Evolutionary conservation across 2,888 invertebrate genomes (phyloP).

Genomic region (Electrophaes corylata): DNA sequence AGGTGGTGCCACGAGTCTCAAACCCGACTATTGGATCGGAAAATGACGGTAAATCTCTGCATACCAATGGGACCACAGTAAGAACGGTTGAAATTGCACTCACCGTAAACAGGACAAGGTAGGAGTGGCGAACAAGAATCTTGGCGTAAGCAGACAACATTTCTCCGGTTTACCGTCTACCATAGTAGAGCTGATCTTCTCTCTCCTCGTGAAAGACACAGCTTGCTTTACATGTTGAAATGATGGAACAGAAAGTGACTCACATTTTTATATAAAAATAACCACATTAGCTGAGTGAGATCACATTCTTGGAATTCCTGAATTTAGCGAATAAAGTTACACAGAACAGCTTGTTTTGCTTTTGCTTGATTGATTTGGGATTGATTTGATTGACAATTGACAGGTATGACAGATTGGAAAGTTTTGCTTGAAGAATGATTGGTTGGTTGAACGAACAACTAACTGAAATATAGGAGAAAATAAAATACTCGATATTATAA

Average conservation of each 20-base stretch:
- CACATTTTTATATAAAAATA: constrained; percentile 39
- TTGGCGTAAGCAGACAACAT: constrained; percentile 79
- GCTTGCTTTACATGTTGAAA: constrained; percentile 50
- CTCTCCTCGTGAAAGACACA: constrained; percentile 51
- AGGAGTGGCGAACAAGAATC: constrained; percentile 79
- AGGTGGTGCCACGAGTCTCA: constrained; percentile 94
- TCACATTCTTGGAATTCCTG: not conserved
- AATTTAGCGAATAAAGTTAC: not conserved
- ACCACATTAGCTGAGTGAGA: not conserved
- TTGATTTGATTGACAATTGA: too few relatives aligned
- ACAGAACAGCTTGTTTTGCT: too few relatives aligned
- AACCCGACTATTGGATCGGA: constrained; percentile 96
- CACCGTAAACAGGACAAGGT: constrained; percentile 69
- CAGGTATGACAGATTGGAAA: too few relatives aligned
- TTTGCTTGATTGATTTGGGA: too few relatives aligned
- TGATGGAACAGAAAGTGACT: constrained; percentile 32
- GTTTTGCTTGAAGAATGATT: too few relatives aligned
- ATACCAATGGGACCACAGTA: constrained; percentile 72
- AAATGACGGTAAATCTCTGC: constrained; percentile 88
- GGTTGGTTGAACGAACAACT: too few relatives aligned
- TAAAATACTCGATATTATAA: too few relatives aligned
- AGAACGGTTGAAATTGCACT: constrained; percentile 69
- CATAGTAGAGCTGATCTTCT: constrained; percentile 66
- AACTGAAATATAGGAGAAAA: too few relatives aligned
- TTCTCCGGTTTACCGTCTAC: constrained; percentile 59